A percentile compares a stretch with the other conserved stretches of the same genome.
Conservation (phyloP, 2,888 invertebrate species). For the Ceramica pisi region DNA sequence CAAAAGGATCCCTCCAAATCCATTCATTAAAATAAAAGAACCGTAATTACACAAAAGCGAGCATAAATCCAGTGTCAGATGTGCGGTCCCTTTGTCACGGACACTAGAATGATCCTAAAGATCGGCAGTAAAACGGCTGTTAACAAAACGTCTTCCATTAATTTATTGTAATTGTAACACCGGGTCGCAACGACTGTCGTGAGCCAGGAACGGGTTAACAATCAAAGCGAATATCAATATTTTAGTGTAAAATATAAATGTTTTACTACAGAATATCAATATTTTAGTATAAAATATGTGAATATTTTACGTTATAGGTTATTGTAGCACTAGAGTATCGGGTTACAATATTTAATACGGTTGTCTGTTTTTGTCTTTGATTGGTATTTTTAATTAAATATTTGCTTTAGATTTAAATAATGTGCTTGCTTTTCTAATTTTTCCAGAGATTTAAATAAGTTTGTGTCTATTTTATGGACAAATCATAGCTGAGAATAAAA, state of each 20-base stretch:
- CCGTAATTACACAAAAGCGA: constrained; percentile 8
- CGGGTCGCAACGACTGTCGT: constrained; percentile 65
- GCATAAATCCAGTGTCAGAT: constrained; percentile 36
- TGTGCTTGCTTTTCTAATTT: too few relatives aligned
- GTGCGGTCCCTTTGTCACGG: constrained; percentile 29
- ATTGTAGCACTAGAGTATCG: constrained; percentile 30
- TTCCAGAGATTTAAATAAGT: background rate
- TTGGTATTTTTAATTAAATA: constrained; percentile 12
- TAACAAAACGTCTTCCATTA: constrained; percentile 72
- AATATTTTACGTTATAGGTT: constrained; percentile 1
- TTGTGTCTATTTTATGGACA: background rate
- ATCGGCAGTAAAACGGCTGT: constrained; percentile 66
- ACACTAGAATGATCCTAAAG: constrained; percentile 31
- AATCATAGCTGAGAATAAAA: background rate
- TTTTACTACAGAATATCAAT: background rate
- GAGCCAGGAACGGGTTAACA: constrained; percentile 57
- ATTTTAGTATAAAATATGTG: constrained; percentile 14
- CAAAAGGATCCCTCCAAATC: background rate
- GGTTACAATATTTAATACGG: constrained; percentile 21
- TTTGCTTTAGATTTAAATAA: background rate
- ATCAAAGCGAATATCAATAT: constrained; percentile 32
- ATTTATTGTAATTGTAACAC: constrained; percentile 77
- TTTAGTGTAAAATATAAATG: constrained; percentile 13
- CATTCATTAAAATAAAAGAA: background rate
- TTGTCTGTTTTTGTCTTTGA: background rate